Percentiles rank a stretch among this genome's conserved stretches.
These are phyloP conservation scores for mouse (Mus musculus) DNA, from an alignment of 2,113 vertebrate species.

Conservation along the genomic window DNA sequence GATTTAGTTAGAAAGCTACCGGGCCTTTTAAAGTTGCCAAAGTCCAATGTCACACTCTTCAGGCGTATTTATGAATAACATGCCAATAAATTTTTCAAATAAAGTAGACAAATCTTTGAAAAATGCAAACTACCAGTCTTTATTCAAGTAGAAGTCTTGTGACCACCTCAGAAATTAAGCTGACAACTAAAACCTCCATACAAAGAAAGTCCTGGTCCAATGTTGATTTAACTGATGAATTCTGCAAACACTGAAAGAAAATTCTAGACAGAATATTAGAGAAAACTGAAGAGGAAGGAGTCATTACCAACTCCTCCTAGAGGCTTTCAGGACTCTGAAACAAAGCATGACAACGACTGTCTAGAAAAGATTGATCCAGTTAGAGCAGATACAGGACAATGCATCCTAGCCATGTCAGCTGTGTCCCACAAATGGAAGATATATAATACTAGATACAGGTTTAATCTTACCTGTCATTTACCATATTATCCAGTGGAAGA, in stretches of 20 bases:
- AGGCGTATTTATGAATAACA: background rate
- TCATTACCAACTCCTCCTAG: background rate
- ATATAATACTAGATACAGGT: background rate
- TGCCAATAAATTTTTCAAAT: background rate
- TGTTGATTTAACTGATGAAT: background rate
- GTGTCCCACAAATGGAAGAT: background rate
- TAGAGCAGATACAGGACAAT: background rate
- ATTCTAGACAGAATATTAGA: background rate
- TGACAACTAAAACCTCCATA: background rate
- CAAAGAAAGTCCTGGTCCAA: background rate
- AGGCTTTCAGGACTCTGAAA: background rate
- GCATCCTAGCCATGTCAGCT: background rate
- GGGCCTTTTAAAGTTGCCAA: slow-evolving; percentile 31
- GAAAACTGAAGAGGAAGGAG: background rate
- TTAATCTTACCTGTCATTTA: background rate
- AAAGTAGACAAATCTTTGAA: background rate
- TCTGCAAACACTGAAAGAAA: background rate
- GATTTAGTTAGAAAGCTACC: slow-evolving; percentile 68
- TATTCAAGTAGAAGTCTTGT: background rate
- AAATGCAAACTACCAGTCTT: background rate
- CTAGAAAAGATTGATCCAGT: background rate
- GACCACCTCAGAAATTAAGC: background rate
- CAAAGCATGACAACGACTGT: background rate
- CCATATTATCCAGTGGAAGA: background rate
- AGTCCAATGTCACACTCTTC: background rate